phyloP scores from a whole-genome alignment of 2,888 invertebrate genomes.

The Eristalinus sepulchralis region DNA sequence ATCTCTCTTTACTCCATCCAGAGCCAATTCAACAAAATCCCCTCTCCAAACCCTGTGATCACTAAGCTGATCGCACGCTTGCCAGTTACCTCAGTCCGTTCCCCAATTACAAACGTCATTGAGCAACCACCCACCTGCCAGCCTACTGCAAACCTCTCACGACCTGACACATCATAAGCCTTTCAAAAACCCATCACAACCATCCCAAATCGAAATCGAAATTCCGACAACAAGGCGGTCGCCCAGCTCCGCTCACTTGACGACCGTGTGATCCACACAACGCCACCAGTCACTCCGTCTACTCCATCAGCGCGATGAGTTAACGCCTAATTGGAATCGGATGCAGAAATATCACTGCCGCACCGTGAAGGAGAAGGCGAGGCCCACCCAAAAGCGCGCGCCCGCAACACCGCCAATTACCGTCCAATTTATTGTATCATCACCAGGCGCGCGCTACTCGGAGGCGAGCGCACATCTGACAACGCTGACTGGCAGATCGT shows the following conservation, averaged over 20 bases:
- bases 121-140: not conserved
- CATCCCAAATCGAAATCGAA: conserved; percentile 15
- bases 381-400: conserved; percentile 60
- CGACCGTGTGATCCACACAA: conserved; percentile 59
- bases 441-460: conserved; percentile 26
- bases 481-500: conserved; percentile 33
- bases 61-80: no score
- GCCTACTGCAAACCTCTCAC: not conserved
- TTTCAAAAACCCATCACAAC: conserved; percentile 17
- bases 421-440: conserved; percentile 69
- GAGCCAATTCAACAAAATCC: no score
- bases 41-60: no score
- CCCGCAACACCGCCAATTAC: conserved; percentile 55
- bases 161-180: not conserved
- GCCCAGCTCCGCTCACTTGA: conserved; percentile 45
- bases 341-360: conserved; percentile 64
- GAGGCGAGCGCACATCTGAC: not conserved
- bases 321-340: conserved; percentile 67
- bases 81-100: no score
- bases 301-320: conserved; percentile 45
- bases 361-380: conserved; percentile 47
- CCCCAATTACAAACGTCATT: not conserved
- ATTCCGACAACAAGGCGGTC: conserved; percentile 51
- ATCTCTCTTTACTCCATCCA: no score
- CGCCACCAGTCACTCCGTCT: conserved; percentile 24